Evolutionary conservation across 2,888 invertebrate genomes (phyloP), one percentile per base, ranked within the genome.

Genomic region (Euplagia quadripunctaria): DNA sequence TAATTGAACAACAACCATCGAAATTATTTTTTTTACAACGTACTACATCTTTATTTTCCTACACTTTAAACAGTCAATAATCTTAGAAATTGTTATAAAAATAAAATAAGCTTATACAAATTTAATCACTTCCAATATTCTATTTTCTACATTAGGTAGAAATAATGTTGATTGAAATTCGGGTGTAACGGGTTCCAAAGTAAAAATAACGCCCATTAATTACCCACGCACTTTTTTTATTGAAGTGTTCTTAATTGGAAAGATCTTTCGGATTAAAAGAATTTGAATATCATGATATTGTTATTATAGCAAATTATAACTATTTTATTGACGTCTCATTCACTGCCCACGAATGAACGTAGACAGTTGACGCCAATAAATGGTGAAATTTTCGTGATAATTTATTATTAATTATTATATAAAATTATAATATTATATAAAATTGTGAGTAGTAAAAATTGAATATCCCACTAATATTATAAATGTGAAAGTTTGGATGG

Each of bases 271-370:
- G 70, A 78, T 73, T 66, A 58, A 68, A 78, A 74, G 68, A 46
- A 65, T 64, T 64, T 79, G 74, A 83, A 79, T 83, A 82, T 76
- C 79, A 78, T 75, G 75, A 75, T 72, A 73, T 75, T 31, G 66
- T 64, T 69, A 77, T 64, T 76, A 81, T 67, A 79, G 31, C 31
- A 58, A 58, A 20, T 58, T 11, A 58, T 58, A 58, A 79, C 76
- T 65, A 79, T 72, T 82, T 82, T 75, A 79, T 73, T 68, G 43
- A 71, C 31, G 16, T 11, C 12, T 82, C 76, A 73, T 75, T 71
- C 58, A 75, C 73, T 75, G 55, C 67, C 68, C 61, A 73, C 58
- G 70, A 73, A 76, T 82, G 20, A 46, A 61, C 31, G 58, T 61
- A 14, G 61, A 31, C 20, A 3, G 11, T 31, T 17, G 52, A 61